phyloP scores from a whole-genome alignment of 1,140 invertebrate species.

The Leptonema lineaticorne region DNA sequence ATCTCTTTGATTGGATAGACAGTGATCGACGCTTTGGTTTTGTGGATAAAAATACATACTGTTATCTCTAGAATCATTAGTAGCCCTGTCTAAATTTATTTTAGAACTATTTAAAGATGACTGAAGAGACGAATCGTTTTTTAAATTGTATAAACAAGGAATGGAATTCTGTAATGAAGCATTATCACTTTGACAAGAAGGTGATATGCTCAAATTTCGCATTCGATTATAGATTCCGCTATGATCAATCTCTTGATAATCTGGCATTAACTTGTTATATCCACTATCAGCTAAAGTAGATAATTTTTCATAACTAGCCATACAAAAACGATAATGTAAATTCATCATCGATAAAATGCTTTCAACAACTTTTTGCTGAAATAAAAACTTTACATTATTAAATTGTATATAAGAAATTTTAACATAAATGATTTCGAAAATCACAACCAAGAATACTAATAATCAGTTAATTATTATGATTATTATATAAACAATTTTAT shows the following conservation, averaged over 20 bases:
- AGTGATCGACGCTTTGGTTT: not conserved
- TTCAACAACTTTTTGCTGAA: slow-evolving; percentile 17
- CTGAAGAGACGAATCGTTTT: not conserved
- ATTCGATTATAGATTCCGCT: not conserved
- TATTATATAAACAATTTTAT: not conserved
- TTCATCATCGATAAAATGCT: slow-evolving; percentile 21
- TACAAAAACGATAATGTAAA: slow-evolving; percentile 20
- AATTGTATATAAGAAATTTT: too few species aligned
- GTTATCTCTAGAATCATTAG: not conserved
- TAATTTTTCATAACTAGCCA: slow-evolving; percentile 6
- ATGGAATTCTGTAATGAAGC: not conserved
- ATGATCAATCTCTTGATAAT: not conserved
- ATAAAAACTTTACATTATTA: not conserved
- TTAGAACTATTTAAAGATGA: not conserved
- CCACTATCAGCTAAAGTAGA: not conserved
- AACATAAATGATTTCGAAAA: too few species aligned
- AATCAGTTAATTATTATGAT: too few species aligned
- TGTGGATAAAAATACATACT: not conserved
- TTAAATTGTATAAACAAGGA: not conserved
- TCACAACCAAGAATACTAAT: too few species aligned
- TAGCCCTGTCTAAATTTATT: not conserved
- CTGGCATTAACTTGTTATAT: not conserved
- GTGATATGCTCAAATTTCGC: not conserved
- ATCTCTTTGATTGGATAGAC: not conserved
- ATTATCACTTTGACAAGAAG: not conserved